Percentiles rank a stretch among this genome's conserved stretches.
phyloP scores from a whole-genome alignment of 2,888 invertebrate genomes.

The Flabesymbios commensalis region DNA sequence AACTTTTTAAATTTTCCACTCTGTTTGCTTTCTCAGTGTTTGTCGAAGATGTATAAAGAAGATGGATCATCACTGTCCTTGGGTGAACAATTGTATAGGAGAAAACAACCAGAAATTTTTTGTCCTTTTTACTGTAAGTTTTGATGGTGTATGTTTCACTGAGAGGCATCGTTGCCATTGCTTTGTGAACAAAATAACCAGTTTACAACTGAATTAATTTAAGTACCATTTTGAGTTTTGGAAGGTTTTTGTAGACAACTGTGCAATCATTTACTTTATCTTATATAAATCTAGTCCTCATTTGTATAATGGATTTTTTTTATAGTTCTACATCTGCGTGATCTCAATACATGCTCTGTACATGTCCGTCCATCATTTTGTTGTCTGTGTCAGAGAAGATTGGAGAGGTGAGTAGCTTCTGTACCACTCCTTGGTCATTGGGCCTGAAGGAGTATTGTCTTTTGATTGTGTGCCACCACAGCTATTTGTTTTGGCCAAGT shows the following conservation, averaged over 20 bases:
- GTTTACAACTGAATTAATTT: no score
- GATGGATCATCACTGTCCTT: slow-evolving; percentile 91
- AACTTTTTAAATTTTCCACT: not conserved
- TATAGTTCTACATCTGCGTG: slow-evolving; percentile 95
- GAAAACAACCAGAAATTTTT: slow-evolving; percentile 99
- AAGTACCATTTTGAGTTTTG: no score
- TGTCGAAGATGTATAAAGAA: slow-evolving; percentile 81
- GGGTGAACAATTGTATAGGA: slow-evolving; percentile 99
- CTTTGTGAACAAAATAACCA: no score
- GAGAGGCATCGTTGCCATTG: no score
- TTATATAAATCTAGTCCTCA: no score
- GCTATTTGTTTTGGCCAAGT: no score
- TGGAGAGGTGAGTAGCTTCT: slow-evolving; percentile 72
- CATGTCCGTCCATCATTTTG: slow-evolving; percentile 89
- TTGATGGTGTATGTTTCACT: no score
- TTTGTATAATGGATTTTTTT: no score
- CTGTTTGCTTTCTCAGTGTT: slow-evolving; percentile 65
- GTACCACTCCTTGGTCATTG: not conserved
- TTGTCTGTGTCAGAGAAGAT: slow-evolving; percentile 88
- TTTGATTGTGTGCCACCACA: no score
- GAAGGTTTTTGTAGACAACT: no score
- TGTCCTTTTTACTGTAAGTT: slow-evolving; percentile 76
- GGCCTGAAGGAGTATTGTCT: no score
- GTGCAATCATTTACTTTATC: no score
- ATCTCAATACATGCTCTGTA: slow-evolving; percentile 93